phyloP scores from a whole-genome alignment of 2,113 vertebrate species.

The Burhinus oedicnemus region DNA sequence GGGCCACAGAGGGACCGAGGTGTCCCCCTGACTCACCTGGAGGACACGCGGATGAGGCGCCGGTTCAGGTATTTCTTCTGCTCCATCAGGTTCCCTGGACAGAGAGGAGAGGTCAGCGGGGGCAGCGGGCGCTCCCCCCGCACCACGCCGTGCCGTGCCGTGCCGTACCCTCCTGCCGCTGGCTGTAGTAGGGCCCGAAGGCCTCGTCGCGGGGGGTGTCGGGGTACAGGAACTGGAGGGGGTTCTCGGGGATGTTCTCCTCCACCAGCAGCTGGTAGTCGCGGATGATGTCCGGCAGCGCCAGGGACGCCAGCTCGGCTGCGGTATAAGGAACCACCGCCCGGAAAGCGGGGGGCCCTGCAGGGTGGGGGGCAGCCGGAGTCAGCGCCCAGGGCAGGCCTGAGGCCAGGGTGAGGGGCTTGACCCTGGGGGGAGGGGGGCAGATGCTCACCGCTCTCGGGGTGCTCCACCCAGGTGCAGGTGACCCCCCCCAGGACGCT shows the following conservation, averaged over 20 bases:
- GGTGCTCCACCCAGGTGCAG: conserved; percentile 92
- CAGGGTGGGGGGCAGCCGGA: accelerated
- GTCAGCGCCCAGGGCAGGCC: not conserved
- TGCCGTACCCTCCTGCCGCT: conserved; percentile 71
- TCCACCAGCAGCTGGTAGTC: conserved; percentile 86
- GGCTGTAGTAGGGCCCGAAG: conserved; percentile 84
- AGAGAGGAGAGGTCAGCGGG: not conserved
- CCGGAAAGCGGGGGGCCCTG: conserved; percentile 75
- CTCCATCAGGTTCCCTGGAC: conserved; percentile 41
- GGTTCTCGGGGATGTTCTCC: conserved; percentile 87
- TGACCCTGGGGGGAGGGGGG: accelerated
- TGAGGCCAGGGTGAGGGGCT: not conserved
- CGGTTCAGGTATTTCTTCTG: conserved; percentile 71
- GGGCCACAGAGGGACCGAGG: accelerated
- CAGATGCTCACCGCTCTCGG: conserved; percentile 61
- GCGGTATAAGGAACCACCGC: conserved; percentile 89
- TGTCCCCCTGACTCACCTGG: conserved; percentile 44
- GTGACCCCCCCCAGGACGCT: conserved; percentile 85
- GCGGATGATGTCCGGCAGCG: conserved; percentile 88
- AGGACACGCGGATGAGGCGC: conserved; percentile 76
- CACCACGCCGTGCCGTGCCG: accelerated
- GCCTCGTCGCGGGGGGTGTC: conserved; percentile 83
- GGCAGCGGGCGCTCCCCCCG: accelerated
- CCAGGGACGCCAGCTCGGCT: conserved; percentile 82
- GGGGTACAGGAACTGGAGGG: conserved; percentile 88